These are phyloP conservation scores for Rana temporaria DNA, from an alignment of 2,113 vertebrate species.

Conservation along the genomic window DNA sequence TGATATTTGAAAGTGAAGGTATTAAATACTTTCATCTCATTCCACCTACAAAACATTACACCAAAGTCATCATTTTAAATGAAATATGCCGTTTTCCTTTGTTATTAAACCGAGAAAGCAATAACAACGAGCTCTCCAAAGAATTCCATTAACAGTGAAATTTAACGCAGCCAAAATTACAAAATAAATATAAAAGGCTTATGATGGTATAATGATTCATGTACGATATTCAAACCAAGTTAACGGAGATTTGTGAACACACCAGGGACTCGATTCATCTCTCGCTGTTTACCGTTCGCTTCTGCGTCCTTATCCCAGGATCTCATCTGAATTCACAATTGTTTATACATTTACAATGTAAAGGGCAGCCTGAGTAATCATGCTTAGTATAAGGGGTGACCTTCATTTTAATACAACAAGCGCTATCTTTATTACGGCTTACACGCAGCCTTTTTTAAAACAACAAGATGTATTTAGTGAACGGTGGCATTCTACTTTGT, in stretches of 20 bases:
- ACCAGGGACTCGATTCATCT: neutral
- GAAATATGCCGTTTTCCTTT: neutral
- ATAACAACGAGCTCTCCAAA: neutral
- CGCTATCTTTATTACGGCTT: slow-evolving; percentile 1
- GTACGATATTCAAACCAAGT: neutral
- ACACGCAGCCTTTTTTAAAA: neutral
- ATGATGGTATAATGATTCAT: neutral
- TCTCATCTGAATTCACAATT: slow-evolving; percentile 21
- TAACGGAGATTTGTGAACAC: neutral
- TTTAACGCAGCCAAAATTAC: neutral
- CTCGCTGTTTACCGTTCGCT: neutral
- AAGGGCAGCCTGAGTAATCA: slow-evolving; percentile 3
- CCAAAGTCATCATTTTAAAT: neutral
- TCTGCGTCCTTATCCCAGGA: neutral
- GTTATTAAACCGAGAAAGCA: no score
- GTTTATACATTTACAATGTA: slow-evolving; percentile 31
- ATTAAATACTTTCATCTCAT: neutral
- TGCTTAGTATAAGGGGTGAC: slow-evolving; percentile 24
- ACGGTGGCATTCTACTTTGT: slow-evolving; percentile 40
- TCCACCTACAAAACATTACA: neutral
- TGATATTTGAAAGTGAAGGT: neutral
- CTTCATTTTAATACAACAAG: neutral
- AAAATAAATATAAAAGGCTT: slow-evolving; percentile 11
- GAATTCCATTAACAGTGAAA: neutral
- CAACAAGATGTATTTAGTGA: slow-evolving; percentile 42